Evolutionary conservation across 1,140 invertebrate species (phyloP).

Genomic region (Teleogryllus occipitalis): DNA sequence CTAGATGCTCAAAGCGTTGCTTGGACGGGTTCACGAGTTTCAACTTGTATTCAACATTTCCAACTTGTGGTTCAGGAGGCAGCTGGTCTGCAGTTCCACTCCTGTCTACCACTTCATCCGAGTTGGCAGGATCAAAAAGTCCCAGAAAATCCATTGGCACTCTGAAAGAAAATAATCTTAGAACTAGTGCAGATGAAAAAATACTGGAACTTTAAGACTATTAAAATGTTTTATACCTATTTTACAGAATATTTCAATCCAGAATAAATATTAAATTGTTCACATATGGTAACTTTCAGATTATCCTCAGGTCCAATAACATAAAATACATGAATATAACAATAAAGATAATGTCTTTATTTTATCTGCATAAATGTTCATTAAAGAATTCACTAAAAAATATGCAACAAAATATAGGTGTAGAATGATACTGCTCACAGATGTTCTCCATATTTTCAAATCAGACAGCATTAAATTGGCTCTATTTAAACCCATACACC

Average conservation of each 20-base stretch:
- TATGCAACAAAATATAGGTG: not conserved
- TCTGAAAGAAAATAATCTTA: not conserved
- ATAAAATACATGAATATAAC: not conserved
- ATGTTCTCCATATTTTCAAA: not conserved
- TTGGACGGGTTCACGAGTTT: conserved; percentile 77
- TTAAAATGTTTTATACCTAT: too few relatives aligned
- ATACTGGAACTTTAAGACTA: too few relatives aligned
- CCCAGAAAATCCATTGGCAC: conserved; percentile 21
- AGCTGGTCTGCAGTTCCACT: conserved; percentile 37
- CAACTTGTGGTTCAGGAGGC: conserved; percentile 82
- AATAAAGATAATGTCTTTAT: not conserved
- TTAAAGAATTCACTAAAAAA: not conserved
- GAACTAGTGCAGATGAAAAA: too few relatives aligned
- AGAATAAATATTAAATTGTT: too few relatives aligned
- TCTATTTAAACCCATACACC: not conserved
- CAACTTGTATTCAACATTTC: conserved; percentile 89
- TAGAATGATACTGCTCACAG: not conserved
- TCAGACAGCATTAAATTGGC: not conserved
- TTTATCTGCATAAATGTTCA: not conserved
- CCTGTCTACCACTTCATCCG: conserved; percentile 26
- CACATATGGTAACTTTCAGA: not conserved
- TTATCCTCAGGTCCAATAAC: not conserved
- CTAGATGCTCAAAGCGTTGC: conserved; percentile 77
- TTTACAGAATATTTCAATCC: too few relatives aligned
- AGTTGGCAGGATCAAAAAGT: conserved; percentile 22